A percentile compares a stretch with the other conserved stretches of the same genome.
These are phyloP conservation scores for Gallinago paraguaiae DNA, from an alignment of 2,113 vertebrate genomes.

Conservation along the genomic window DNA sequence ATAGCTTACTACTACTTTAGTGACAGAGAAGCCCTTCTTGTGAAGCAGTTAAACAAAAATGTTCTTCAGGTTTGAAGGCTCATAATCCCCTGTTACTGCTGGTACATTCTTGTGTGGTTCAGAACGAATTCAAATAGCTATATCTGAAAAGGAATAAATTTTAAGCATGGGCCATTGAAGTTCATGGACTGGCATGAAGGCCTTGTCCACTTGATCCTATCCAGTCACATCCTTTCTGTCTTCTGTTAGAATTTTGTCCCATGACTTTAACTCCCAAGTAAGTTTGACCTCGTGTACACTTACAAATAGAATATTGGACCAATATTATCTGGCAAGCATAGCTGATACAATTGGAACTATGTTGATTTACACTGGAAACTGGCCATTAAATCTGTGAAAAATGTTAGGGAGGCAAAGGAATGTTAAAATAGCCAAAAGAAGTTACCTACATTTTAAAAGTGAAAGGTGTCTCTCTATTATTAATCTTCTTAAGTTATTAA, in stretches of 20 bases:
- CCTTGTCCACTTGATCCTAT: not conserved
- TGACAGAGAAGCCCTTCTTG: fast-evolving
- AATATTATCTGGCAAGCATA: not conserved
- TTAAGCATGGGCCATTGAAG: not conserved
- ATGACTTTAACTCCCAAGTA: not conserved
- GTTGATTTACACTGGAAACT: not conserved
- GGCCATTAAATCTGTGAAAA: not conserved
- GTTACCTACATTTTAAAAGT: not conserved
- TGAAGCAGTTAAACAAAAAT: not conserved
- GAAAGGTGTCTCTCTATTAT: not conserved
- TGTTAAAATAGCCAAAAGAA: not conserved
- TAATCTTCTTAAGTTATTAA: not conserved
- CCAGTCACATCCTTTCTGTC: not conserved
- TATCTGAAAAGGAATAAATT: not conserved
- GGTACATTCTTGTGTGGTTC: not conserved
- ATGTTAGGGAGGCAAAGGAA: not conserved
- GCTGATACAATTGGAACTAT: not conserved
- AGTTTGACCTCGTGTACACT: not conserved
- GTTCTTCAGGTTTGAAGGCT: not conserved
- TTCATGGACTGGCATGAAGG: not conserved
- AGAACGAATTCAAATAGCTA: fast-evolving
- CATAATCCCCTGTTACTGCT: not conserved
- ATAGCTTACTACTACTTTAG: not conserved
- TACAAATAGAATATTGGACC: not conserved
- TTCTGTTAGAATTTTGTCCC: not conserved